phyloP scores from a whole-genome alignment of 2,113 vertebrate genomes.

The Sceloporus undulatus region DNA sequence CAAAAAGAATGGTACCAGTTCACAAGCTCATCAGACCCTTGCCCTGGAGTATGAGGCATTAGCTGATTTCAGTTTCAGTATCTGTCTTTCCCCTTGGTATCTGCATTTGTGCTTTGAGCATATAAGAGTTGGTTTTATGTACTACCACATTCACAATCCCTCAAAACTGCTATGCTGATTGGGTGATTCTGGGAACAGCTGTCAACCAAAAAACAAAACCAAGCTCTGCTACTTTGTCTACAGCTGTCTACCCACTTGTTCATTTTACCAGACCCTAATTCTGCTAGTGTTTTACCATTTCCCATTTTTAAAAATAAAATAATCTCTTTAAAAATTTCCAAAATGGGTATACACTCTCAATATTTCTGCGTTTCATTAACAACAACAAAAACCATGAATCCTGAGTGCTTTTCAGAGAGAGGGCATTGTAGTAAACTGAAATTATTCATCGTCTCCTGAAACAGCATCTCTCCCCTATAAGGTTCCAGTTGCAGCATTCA shows the following conservation, averaged over 20 bases:
- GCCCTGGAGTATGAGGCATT: slow-evolving; percentile 31
- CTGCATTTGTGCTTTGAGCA: no score
- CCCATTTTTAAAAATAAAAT: not conserved
- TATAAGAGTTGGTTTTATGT: no score
- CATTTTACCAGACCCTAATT: no score
- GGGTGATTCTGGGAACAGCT: no score
- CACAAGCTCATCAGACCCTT: slow-evolving; percentile 74
- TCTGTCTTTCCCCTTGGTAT: no score
- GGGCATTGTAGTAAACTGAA: not conserved
- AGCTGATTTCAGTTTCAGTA: not conserved
- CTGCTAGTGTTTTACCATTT: no score
- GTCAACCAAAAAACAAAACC: no score
- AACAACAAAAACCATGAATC: slow-evolving; percentile 51
- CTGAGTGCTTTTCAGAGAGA: not conserved
- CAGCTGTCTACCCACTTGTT: no score
- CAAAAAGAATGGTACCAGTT: slow-evolving; percentile 58
- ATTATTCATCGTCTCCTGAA: not conserved
- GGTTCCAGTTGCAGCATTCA: slow-evolving; percentile 33
- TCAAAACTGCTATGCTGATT: no score
- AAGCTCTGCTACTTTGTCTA: no score
- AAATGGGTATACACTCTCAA: slow-evolving; percentile 55
- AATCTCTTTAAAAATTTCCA: not conserved
- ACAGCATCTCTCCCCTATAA: not conserved
- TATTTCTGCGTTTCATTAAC: slow-evolving; percentile 44
- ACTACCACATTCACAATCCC: no score